Evolutionary conservation across 2,797 vertebrate species (phyloP).

Genomic region (Oreonectes daqikongensis): DNA sequence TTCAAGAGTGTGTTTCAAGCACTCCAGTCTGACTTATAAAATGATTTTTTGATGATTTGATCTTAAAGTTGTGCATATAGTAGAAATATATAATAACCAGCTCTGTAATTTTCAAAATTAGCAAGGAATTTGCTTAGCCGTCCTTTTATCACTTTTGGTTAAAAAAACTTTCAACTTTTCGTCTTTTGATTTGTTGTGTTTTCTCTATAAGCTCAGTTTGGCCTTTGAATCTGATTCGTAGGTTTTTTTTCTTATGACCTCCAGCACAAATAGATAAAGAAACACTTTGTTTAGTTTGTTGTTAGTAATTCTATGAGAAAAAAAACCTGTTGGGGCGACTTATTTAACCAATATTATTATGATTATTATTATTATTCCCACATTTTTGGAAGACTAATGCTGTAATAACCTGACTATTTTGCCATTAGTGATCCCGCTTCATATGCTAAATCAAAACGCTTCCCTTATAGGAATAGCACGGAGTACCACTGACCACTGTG

Average conservation of each 20-base stretch:
- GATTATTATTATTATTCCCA: background rate
- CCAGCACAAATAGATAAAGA: too few relatives aligned
- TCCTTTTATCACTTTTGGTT: too few relatives aligned
- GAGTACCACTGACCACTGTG: constrained; percentile 70
- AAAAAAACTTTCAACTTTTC: too few relatives aligned
- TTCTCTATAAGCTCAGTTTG: background rate
- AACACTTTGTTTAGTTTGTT: too few relatives aligned
- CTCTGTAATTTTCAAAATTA: background rate
- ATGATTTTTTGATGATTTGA: constrained; percentile 29
- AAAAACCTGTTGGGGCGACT: background rate
- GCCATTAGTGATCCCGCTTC: constrained; percentile 20
- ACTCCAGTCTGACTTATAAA: constrained; percentile 45
- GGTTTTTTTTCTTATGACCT: too few relatives aligned
- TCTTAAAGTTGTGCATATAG: background rate
- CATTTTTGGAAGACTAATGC: background rate
- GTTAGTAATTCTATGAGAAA: too few relatives aligned
- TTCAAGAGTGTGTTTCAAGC: constrained; percentile 36
- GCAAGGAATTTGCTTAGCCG: too few relatives aligned
- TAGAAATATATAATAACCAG: background rate
- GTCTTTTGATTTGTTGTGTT: too few relatives aligned
- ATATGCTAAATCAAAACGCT: constrained; percentile 41
- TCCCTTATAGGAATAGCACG: constrained; percentile 44
- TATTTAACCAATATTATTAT: background rate
- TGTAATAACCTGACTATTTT: background rate
- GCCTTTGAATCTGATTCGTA: too few relatives aligned